Conservation (phyloP, 2,888 invertebrate genomes). For the Stramonita haemastoma region DNA sequence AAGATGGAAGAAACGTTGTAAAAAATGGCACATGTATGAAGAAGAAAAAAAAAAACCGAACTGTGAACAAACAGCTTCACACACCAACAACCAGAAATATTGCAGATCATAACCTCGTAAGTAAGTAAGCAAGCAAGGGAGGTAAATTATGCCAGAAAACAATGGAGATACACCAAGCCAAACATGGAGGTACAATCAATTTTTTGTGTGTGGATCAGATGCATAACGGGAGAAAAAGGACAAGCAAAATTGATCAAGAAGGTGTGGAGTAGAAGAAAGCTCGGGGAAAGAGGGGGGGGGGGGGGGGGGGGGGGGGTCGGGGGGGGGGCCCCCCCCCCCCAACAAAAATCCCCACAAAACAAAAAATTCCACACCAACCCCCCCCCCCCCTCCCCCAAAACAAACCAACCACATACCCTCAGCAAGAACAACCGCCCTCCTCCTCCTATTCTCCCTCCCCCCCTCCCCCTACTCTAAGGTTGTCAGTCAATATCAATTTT, state of each 20-base stretch:
- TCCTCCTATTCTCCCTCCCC: no score
- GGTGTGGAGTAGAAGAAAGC: background rate
- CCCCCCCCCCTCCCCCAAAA: no score
- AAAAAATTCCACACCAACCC: no score
- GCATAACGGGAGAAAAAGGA: background rate
- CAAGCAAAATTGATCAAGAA: background rate
- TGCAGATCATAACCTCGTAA: background rate
- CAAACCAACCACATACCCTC: no score
- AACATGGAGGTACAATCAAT: background rate
- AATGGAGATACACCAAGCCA: background rate
- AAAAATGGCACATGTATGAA: constrained; percentile 9
- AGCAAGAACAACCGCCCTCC: no score
- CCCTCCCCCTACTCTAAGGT: no score
- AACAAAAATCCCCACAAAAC: no score
- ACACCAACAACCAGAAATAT: background rate
- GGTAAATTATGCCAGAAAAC: constrained; percentile 12
- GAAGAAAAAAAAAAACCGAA: background rate
- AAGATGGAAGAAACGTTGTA: constrained; percentile 20
- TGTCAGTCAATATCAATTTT: no score
- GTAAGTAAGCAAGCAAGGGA: constrained; percentile 7
- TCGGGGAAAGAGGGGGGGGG: background rate
- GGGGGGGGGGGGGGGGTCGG: background rate
- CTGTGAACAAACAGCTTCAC: no score
- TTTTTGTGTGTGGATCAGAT: background rate
- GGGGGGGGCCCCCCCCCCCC: background rate